Evolutionary conservation across 2,888 invertebrate species (phyloP), one percentile per base, ranked within the genome.

Genomic region (Aleiodes testaceus): DNA sequence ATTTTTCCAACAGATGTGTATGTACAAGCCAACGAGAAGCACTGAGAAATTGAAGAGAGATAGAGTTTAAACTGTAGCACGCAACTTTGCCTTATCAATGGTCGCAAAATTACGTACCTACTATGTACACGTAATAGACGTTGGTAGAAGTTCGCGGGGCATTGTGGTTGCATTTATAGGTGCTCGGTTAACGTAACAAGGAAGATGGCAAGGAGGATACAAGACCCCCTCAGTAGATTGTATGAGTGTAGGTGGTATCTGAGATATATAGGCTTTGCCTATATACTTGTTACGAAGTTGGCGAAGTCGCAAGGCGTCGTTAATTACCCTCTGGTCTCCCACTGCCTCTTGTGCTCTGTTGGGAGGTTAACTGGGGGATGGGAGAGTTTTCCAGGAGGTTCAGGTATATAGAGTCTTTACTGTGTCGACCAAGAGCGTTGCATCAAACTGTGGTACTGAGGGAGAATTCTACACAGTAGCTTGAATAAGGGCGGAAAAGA

Each of bases 231-330:
- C 9, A 36, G 36, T 36, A 36, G 36, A 36, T 36, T 65, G 59
- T 65, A 52, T 30, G 22, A 7, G 49, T 26, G 49, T 66, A 53
- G 16, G 49, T 30, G 66, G 64, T 55, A 12, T 53, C 42, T 36
- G 67, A 74, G 68, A 70, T 74, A 71, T 73, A 75, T 76, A 74
- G 72, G 70, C 70, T 75, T n/a, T 74, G 69, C 59, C 74, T 76
- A 75, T 74, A 73, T 77, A 77, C 76, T 77, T 76, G 75, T 76
- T 76, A 69, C 75, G 66, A 74, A 77, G 76, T 77, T 77, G 72
- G 76, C 75, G 55, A 77, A 77, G 75, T 77, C 74, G 76, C 76
- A 77, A 77, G 77, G 77, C 77, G 74, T 77, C 75, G 76, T 76
- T 77, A 77, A 77, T 77, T 77, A 77, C 77, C 77, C 74, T 70